Base-by-base conservation (phyloP, 2,797 vertebrate species). In the Macroramphosus scolopax region DNA sequence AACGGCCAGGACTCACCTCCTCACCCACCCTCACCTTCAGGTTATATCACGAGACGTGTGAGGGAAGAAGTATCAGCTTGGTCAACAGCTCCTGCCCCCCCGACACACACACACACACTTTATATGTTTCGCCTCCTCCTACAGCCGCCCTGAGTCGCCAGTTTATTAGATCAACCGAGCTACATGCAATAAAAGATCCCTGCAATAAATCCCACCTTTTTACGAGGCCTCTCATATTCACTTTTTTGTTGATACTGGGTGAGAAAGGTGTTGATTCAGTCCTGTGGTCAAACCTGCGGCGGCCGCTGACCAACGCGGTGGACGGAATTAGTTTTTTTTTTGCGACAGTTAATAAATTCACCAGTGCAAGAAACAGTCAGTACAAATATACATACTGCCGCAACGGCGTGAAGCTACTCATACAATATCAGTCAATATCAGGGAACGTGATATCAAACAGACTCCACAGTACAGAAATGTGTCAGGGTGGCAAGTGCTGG, bases 111-210 rank as follows among this genome's bases (percentile, higher is more conserved):
- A 22, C 20, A 22, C 20, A 3, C 3, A 3, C 3, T 3, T 22
- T 6, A 22, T 3, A 3, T 22, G 20, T 22, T 6, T n/a, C n/a
- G n/a, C 16, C 5, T 29, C 17, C 15, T 16, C 38, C 15, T 15
- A 16, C 6, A 40, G 18, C 14, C 12, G 29, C 35, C 8, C 32
- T 6, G 20, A 38, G 38, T 42, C 38, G 50, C 13, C 50, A 37
- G 13, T 66, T 81, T 79, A 81, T 77, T 69, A 66, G 51, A 69
- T 56, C 62, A 59, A 51, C 49, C 52, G 50, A 62, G 46, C 43
- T 68, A 49, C 34, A 74, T 46, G 55, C 47, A 47, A 44, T 59
- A 51, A 14, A 31, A 17, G 28, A 1, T 1, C 32, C 2, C 17
- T 30, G 38, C 36, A 66, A 59, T 76, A 75, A 68, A 69, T 64